phyloP scores from a whole-genome alignment of 2,797 vertebrate species.

The Pogonophryne albipinna region DNA sequence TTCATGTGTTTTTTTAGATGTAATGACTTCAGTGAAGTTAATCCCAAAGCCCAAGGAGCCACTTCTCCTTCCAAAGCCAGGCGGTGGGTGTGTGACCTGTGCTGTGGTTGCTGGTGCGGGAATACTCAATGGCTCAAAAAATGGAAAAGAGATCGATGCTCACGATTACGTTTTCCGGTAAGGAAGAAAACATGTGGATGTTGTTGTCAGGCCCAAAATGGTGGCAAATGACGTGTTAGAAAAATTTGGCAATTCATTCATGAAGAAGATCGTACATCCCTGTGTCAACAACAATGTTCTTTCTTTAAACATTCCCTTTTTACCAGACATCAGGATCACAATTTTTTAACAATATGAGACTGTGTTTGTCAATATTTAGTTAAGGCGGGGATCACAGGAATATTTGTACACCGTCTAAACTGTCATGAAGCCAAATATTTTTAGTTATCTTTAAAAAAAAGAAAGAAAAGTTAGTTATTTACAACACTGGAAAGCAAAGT shows the following conservation, averaged over 20 bases:
- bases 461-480: too few species aligned
- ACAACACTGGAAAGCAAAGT: too few species aligned
- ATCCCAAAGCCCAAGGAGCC: constrained; percentile 80
- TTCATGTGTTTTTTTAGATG: constrained; percentile 54
- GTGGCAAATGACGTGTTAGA: not conserved
- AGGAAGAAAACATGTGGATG: constrained; percentile 8
- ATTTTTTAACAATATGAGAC: too few species aligned
- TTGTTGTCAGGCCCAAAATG: too few species aligned
- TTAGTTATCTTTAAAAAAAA: too few species aligned
- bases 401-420: too few species aligned
- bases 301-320: not conserved
- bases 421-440: too few species aligned
- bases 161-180: constrained; percentile 92
- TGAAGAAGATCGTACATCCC: not conserved
- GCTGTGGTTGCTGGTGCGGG: constrained; percentile 89
- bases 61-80: constrained; percentile 69
- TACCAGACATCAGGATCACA: too few species aligned
- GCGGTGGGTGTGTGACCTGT: constrained; percentile 82
- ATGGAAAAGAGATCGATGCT: constrained; percentile 90
- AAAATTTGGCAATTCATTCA: too few species aligned
- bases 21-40: constrained; percentile 69
- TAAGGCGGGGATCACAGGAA: not conserved
- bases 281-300: not conserved
- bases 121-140: constrained; percentile 88
- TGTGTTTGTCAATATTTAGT: not conserved